Percentiles rank a stretch among this genome's conserved stretches.
Conservation (phyloP, 2,888 invertebrate genomes). For the Polymixis flavicincta region DNA sequence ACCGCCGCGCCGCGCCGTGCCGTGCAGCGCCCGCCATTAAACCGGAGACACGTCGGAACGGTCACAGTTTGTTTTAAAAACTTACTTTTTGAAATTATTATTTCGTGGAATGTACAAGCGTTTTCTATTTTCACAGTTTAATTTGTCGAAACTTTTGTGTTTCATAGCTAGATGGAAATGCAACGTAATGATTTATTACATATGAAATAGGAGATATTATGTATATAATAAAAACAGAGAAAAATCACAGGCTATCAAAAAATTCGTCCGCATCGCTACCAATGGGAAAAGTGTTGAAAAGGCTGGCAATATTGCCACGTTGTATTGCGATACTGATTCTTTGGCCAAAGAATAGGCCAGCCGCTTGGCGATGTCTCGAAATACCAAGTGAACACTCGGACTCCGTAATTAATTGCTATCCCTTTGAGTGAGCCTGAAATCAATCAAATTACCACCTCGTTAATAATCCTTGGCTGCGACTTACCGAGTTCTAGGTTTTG, state of each 20-base stretch:
- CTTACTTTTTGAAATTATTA: neutral
- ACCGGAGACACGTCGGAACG: slow-evolving; percentile 37
- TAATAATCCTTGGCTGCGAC: neutral
- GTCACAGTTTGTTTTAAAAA: slow-evolving; percentile 26
- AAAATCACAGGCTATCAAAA: no score
- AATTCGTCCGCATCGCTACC: no score
- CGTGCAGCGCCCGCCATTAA: neutral
- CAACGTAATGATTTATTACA: neutral
- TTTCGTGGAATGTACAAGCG: neutral
- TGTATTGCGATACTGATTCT: no score
- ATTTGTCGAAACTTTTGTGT: neutral
- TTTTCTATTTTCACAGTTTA: neutral
- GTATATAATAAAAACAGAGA: no score
- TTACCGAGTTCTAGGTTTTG: no score
- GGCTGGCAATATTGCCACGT: no score
- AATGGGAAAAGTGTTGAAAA: no score
- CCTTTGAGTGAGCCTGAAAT: neutral
- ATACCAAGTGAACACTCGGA: no score
- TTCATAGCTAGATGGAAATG: no score
- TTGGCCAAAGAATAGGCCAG: no score
- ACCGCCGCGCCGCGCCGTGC: neutral
- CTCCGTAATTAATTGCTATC: neutral
- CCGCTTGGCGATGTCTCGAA: no score
- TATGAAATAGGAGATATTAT: no score
- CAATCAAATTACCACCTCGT: neutral